A percentile compares a stretch with the other conserved stretches of the same genome.
phyloP scores from a whole-genome alignment of 2,888 invertebrate species.

The Panopea generosa region DNA sequence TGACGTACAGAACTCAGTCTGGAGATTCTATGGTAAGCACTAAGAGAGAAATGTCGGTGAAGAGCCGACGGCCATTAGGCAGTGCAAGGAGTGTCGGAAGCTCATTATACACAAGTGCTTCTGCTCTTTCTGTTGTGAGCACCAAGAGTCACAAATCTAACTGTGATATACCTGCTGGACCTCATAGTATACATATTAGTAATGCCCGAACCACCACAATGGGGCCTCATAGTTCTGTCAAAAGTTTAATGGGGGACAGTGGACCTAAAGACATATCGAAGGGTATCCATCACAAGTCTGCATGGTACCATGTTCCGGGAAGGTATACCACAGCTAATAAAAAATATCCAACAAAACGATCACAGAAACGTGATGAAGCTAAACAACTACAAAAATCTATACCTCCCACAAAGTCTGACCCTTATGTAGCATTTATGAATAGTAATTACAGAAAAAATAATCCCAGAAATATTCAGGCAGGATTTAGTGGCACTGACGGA shows the following conservation, averaged over 20 bases:
- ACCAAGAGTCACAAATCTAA: constrained; percentile 63
- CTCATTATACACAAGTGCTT: constrained; percentile 59
- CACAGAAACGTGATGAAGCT: constrained; percentile 67
- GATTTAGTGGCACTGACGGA: constrained; percentile 22
- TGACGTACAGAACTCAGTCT: constrained; percentile 21
- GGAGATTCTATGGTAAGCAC: constrained; percentile 17
- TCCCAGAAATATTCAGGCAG: constrained; percentile 24
- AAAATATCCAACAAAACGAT: constrained; percentile 71
- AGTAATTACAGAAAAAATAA: constrained; percentile 63
- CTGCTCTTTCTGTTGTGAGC: constrained; percentile 53
- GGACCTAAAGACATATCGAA: constrained; percentile 65
- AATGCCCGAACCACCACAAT: constrained; percentile 69
- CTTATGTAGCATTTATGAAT: constrained; percentile 52
- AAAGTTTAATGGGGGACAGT: constrained; percentile 71
- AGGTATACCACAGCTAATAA: constrained; percentile 75
- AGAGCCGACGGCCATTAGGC: constrained; percentile 52
- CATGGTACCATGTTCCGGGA: constrained; percentile 83
- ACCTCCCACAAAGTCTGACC: constrained; percentile 42
- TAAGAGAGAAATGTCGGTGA: constrained; percentile 30
- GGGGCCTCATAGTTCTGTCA: constrained; percentile 77
- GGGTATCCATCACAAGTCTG: constrained; percentile 75
- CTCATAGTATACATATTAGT: constrained; percentile 69
- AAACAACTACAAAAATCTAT: constrained; percentile 58
- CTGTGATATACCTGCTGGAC: constrained; percentile 68
- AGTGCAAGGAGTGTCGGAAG: constrained; percentile 71